Evolutionary conservation across 2,113 vertebrate genomes (phyloP), one percentile per base, ranked within the genome.

Genomic region (Nerophis ophidion): DNA sequence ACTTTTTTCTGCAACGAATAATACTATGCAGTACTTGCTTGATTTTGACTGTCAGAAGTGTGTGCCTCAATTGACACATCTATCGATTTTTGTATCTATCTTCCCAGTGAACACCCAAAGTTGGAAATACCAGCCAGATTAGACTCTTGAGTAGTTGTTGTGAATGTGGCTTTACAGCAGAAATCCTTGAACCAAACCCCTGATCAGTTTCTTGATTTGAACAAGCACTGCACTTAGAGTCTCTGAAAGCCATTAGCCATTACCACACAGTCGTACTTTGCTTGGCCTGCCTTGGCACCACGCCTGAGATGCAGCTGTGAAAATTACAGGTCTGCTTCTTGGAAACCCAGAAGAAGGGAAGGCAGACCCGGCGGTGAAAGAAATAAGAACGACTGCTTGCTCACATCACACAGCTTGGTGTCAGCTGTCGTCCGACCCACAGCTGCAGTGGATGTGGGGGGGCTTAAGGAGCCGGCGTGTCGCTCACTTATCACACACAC

Each of bases 401-500:
- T 66, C 69, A 69, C 77, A 75, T 61, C 75, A 26, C 55, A 61
- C 58, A 77, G 81, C 66, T 72, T 60, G 61, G 69, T 57, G 72
- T 89, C 88, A 88, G 89, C 89, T 90, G 88, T 85, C 74, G 71
- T 63, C 70, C 58, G 47, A 70, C 65, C 63, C 81, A 83, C 86
- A 89, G 89, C 88, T 90, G 87, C 81, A 78, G 68, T 79, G 56
- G 75, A 76, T 65, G 74, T 70, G 71, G 72, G 65, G 26, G 38
- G 44, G 77, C 66, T 70, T 70, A 80, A 49, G 72, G 77, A 80
- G 77, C 65, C 15, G 19, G 68, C 74, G 76, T 80, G 78, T 75
- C 16, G 7, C 72, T 82, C 80, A 54, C 68, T 71, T 75, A 82
- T 71, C 74, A 73, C 85, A 84, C 78, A 75, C 58, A 71, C 73